phyloP scores from a whole-genome alignment of 2,797 vertebrate species.

The Atherinosoma microstoma region DNA sequence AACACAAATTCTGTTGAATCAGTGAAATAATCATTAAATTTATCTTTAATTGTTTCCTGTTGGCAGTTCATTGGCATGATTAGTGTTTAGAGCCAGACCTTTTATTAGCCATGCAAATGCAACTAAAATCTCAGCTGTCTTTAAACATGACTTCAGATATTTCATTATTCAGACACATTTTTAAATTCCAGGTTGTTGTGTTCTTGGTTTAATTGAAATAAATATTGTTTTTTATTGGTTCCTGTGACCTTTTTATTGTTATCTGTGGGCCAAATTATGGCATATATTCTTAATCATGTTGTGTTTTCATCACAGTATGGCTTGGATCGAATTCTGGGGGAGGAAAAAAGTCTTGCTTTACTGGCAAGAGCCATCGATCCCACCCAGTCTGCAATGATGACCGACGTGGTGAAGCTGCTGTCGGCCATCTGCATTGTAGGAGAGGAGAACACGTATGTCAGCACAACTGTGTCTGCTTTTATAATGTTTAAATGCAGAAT shows the following conservation, averaged over 20 bases:
- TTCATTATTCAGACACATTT: constrained; percentile 7
- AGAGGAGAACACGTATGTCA: constrained; percentile 94
- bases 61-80: not conserved
- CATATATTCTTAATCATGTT: constrained; percentile 17
- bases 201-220: not conserved
- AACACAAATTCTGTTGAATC: not conserved
- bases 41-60: not conserved
- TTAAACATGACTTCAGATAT: constrained; percentile 3
- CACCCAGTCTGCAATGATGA: constrained; percentile 93
- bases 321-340: constrained; percentile 94
- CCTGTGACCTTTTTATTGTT: constrained; percentile 9
- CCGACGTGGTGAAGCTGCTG: constrained; percentile 94
- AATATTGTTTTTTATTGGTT: not conserved
- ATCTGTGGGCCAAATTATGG: constrained; percentile 25
- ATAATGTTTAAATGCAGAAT: not conserved
- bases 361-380: constrained; percentile 93
- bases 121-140: not conserved
- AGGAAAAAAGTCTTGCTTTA: constrained; percentile 92
- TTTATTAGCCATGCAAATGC: not conserved
- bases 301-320: constrained; percentile 87
- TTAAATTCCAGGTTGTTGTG: not conserved
- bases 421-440: constrained; percentile 98
- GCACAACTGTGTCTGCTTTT: constrained; percentile 24
- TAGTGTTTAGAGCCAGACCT: not conserved
- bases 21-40: constrained; percentile 2